Conservation (phyloP, 23 tunicate species). For the Styela clava region DNA sequence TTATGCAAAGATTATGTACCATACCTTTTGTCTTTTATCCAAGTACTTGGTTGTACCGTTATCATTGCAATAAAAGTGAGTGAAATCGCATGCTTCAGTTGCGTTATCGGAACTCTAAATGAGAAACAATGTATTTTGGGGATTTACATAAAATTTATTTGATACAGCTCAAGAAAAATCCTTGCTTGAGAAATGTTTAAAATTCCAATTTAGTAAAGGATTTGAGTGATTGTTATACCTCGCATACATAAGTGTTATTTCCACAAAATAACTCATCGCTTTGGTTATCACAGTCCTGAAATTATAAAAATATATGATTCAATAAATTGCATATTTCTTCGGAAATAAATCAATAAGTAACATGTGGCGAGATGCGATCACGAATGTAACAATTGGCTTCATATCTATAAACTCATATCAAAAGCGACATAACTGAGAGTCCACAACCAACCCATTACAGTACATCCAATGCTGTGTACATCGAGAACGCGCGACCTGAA, state of each 20-base stretch:
- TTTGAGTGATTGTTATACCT: not conserved
- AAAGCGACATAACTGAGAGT: too few species aligned
- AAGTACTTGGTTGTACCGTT: not conserved
- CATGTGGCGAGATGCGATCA: not conserved
- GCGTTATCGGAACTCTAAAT: not conserved
- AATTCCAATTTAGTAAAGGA: not conserved
- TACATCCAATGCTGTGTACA: too few species aligned
- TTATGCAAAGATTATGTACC: not conserved
- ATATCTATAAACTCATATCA: too few species aligned
- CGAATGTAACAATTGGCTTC: not conserved
- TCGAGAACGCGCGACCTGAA: too few species aligned
- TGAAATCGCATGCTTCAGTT: not conserved
- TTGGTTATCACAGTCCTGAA: not conserved
- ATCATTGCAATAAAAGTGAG: not conserved
- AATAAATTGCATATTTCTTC: not conserved
- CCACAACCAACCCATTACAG: too few species aligned
- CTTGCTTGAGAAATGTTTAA: not conserved
- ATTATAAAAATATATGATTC: not conserved
- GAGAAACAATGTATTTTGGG: not conserved
- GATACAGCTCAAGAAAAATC: not conserved
- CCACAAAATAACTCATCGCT: not conserved
- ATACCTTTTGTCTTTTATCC: not conserved
- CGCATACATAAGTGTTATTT: not conserved
- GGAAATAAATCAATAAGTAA: too few species aligned
- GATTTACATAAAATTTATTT: not conserved